Base-by-base conservation (phyloP, 2,113 vertebrate species). In the Ginglymostoma cirratum region DNA sequence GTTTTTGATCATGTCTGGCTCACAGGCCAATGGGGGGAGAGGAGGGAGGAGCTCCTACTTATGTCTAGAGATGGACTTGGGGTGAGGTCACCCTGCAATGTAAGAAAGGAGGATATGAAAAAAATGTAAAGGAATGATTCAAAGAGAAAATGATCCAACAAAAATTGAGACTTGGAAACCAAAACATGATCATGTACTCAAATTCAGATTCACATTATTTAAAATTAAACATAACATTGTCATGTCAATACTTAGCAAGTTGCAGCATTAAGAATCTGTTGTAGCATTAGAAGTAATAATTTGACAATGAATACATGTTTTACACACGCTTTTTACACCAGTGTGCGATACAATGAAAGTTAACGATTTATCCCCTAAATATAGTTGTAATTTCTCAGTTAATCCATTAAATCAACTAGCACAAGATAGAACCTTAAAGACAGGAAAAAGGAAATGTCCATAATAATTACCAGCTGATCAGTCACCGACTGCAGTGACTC, bases 361-460 rank as follows among this genome's bases (percentile, higher is more conserved):
- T 17, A 12, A 34, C 34, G 52, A 27, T 65, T 61, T 61, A 27
- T 30, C 27, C 52, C 30, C 86, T 48, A 34, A 52, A 23, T 89
- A 55, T 27, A 21, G 83, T 86, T 42, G 2, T 87, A 24, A 52
- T 23, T 65, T 90, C 52, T 90, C 5, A 14, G 55, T 61, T 90
- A 90, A 90, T 90, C 87, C 87, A 34, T 24, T 94, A 42, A 10
- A 70, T 70, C 70, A 94, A 94, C 24, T 70, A 70, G 21, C 66
- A 94, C 38, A 70, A 94, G 70, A 94, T 94, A 94, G 67, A 30
- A 45, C 5, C 93, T 30, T 15, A 72, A 27, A 45, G 10, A 70
- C 93, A 94, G 93, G 93, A 70, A 70, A 70, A 70, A 70, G 93
- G 93, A 94, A 94, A 38, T 45, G 38, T 42, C 67, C 66, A 14